These are phyloP conservation scores for Rhopalosiphum padi DNA, from an alignment of 1,140 invertebrate genomes.

Conservation along the genomic window DNA sequence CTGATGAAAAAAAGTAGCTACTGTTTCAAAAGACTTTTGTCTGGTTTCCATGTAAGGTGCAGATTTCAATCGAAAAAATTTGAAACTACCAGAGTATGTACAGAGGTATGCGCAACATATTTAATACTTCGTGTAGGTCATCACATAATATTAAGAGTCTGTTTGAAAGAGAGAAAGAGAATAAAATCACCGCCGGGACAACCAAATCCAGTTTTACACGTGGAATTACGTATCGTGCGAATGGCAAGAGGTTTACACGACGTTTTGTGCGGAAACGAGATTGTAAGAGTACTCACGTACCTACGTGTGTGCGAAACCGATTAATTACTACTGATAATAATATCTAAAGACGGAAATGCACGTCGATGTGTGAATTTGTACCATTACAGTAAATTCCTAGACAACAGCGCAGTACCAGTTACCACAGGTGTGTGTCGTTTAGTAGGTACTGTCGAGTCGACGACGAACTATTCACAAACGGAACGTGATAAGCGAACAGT, in stretches of 20 bases:
- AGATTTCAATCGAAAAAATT: not conserved
- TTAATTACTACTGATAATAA: slow-evolving; percentile 7
- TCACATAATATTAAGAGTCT: not conserved
- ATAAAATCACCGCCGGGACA: not conserved
- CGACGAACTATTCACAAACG: not conserved
- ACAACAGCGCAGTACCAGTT: not conserved
- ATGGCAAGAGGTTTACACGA: not conserved
- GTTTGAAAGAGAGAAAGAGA: not conserved
- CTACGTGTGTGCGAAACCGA: not conserved
- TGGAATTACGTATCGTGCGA: not conserved
- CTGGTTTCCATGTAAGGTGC: not conserved
- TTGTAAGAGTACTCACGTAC: not conserved
- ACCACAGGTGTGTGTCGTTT: not conserved
- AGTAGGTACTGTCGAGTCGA: not conserved
- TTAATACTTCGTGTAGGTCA: not conserved
- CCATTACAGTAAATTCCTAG: not conserved
- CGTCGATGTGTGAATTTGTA: not conserved
- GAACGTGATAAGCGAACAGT: not conserved
- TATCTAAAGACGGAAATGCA: not conserved
- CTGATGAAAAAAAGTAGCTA: not conserved
- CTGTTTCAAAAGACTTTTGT: not conserved
- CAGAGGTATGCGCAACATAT: too few relatives aligned
- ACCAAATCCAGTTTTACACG: not conserved
- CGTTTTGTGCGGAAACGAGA: not conserved
- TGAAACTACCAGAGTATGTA: not conserved